Evolutionary conservation across 2,888 invertebrate species (phyloP).

Genomic region (Craniophora ligustri): DNA sequence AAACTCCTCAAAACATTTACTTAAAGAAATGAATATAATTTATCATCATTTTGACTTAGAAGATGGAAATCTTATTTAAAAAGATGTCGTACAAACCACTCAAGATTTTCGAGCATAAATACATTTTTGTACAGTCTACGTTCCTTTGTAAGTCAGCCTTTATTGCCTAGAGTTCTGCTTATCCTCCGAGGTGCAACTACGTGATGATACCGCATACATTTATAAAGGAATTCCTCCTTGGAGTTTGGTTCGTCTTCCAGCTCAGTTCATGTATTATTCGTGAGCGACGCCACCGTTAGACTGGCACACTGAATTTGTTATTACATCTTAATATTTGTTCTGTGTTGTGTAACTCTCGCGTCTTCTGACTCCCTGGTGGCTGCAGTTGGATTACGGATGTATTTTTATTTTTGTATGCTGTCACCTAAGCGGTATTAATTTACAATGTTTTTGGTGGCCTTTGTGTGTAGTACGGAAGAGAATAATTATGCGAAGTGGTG

Average conservation of each 20-base stretch:
- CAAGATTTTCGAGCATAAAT: neutral
- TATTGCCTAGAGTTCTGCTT: slow-evolving; percentile 39
- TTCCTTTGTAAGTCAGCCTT: slow-evolving; percentile 24
- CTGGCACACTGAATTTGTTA: slow-evolving; percentile 55
- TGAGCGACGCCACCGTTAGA: slow-evolving; percentile 43
- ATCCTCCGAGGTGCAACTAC: slow-evolving; percentile 49
- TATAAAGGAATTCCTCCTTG: slow-evolving; percentile 46
- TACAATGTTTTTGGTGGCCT: slow-evolving; percentile 36
- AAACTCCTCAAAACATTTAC: no score
- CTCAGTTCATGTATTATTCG: slow-evolving; percentile 56
- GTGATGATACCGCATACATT: slow-evolving; percentile 51
- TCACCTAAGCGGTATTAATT: slow-evolving; percentile 50
- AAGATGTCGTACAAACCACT: slow-evolving; percentile 9
- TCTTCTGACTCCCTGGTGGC: slow-evolving; percentile 45
- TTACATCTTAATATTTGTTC: slow-evolving; percentile 57
- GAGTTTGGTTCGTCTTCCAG: slow-evolving; percentile 39
- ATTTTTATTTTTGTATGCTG: slow-evolving; percentile 48
- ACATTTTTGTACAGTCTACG: slow-evolving; percentile 4
- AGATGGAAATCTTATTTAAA: slow-evolving; percentile 4
- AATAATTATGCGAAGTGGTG: neutral
- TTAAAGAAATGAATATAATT: no score
- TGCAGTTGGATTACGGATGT: slow-evolving; percentile 37
- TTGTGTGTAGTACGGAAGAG: no score
- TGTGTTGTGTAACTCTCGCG: slow-evolving; percentile 44
- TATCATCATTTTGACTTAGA: no score